Evolutionary conservation across 2,797 vertebrate genomes (phyloP), one percentile per base, ranked within the genome.

Genomic region (Phylloscopus collybita): DNA sequence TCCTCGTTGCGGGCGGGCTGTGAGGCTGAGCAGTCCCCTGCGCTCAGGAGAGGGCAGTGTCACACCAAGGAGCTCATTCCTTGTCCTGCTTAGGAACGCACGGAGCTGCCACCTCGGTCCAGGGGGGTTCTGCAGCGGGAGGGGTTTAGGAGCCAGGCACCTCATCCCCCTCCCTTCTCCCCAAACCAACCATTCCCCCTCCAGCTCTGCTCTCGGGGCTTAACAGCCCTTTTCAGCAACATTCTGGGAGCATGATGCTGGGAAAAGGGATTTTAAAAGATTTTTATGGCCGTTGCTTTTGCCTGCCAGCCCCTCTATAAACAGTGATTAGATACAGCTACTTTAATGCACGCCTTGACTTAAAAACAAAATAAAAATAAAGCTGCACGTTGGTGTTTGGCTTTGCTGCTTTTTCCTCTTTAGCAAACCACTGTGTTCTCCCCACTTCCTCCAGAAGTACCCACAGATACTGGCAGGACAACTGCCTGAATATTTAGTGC

Each of bases 31-130:
- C 5, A 2, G 42, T 5, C 13, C 32, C 62, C 4, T 53, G 13
- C 40, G 95, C 93, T 96, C 96, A 27, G 95, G 92, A 96, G 96
- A 91, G 94, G 96, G 96, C 96, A 95, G 92, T 96, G 95, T 96
- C 94, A 93, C 90, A 49, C 90, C 80, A 4, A 42, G 1, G 17
- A 95, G 92, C 84, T 29, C 25, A 0, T 20, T 29, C 56, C n/a
- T 2, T 3, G 1, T 0, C 69, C 17, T 0, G 32, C 11, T 3
- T 3, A 25, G 54, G 11, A 1, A 0, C 3, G 0, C 4, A 0
- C 1, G 25, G 81, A 51, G 80, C 7, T 75, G 15, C 59, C 47
- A 1, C 47, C 16, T 13, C 7, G 14, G 3, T 18, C 12, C 10
- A 1, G 30, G 11, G 51, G 23, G 29, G 47, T 47, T 45, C 7